Base-by-base conservation (phyloP, 2,113 vertebrate species). In the Struthio camelus region DNA sequence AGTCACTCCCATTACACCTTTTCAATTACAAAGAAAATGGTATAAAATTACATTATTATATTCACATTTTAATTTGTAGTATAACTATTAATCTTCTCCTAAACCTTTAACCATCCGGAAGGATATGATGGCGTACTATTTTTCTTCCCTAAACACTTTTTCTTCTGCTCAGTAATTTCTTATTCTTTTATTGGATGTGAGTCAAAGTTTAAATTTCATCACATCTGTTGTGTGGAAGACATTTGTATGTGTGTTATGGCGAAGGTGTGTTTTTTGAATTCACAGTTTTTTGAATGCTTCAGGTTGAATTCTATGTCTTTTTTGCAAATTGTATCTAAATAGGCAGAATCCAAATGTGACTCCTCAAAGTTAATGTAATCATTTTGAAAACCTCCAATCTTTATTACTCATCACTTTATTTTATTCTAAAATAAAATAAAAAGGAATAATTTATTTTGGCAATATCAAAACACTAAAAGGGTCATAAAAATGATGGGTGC, bases 31-130 rank as follows among this genome's bases (percentile, higher is more conserved):
- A 62, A 71, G 53, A 81, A 95, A 96, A 59, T 50, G 30, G 32
- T 80, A 95, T 72, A 95, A 96, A 94, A 93, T 95, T 92, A 76
- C 48, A 69, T 93, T 95, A 93, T 89, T 93, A 95, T 62, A 73
- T 80, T 94, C 75, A 85, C 36, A 94, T 87, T 95, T 97, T 95
- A 95, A 96, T 94, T 97, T 89, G 46, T 80, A 40, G 28, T 76
- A n/a, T 76, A 92, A 40, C 75, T 88, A 91, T 94, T 97, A 89
- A 92, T 96, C 87, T 88, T 97, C 89, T 89, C 30, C 51, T 76
- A 78, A 89, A 36, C 16, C 44, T 73, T 92, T 54, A 75, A 53
- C 38, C 80, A 96, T 40, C 34, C 80, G 64, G 25, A 89, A 83
- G 27, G 84, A 40, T 88, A 76, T 87, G 62, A 92, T 59, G 62